phyloP scores from a whole-genome alignment of 2,888 invertebrate species.

The Drosophila algonquin region DNA sequence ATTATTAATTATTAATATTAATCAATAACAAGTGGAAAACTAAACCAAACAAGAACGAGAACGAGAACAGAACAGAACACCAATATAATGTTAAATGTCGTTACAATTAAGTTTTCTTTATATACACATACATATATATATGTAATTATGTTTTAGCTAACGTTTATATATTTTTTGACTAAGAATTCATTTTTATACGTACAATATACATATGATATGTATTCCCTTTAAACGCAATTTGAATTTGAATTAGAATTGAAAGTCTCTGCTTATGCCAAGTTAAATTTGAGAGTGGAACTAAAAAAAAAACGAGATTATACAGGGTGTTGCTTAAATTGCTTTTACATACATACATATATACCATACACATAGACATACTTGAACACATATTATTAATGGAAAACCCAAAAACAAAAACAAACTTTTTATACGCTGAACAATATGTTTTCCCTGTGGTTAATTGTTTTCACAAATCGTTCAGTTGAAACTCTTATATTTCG shows the following conservation, averaged over 20 bases:
- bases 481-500: constrained; percentile 68
- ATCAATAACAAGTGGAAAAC: constrained; percentile 8
- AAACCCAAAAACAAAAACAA: constrained; percentile 15
- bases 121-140: constrained; percentile 41
- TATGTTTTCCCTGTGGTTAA: constrained; percentile 53
- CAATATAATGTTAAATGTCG: constrained; percentile 76
- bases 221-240: constrained; percentile 45
- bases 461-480: constrained; percentile 56
- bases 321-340: constrained; percentile 74
- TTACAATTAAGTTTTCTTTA: constrained; percentile 73
- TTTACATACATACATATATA: constrained; percentile 38
- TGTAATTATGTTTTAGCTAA: constrained; percentile 69
- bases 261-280: constrained; percentile 50
- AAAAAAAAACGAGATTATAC: constrained; percentile 55
- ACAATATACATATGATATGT: neutral
- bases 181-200: constrained; percentile 37
- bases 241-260: constrained; percentile 39
- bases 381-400: neutral
- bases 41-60: constrained; percentile 39
- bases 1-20: constrained; percentile 49
- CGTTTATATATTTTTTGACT: constrained; percentile 54
- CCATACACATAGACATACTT: constrained; percentile 22
- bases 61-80: constrained; percentile 38
- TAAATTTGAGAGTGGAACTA: constrained; percentile 41
- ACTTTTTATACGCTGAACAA: constrained; percentile 43